Evolutionary conservation across 1,140 invertebrate genomes (phyloP).

Genomic region (roundworm (Caenorhabditis elegans)): WBcel235 BX284604.4:7256501-7257000

Average conservation of each 20-base stretch:
- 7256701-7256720: background rate
- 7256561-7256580: too few species aligned
- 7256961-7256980: too few species aligned
- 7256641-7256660: conserved; percentile 76
- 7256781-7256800: background rate
- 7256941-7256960: too few species aligned
- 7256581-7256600: conserved; percentile 84
- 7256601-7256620: conserved; percentile 77
- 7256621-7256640: conserved; percentile 77
- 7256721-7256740: background rate
- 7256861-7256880: background rate
- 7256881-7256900: background rate
- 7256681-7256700: background rate
- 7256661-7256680: background rate
- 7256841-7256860: background rate
- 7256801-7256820: background rate
- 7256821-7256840: background rate
- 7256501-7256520: too few species aligned
- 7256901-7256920: too few species aligned
- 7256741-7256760: background rate
- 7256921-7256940: too few species aligned
- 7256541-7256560: too few species aligned
- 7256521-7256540: too few species aligned
- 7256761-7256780: background rate
- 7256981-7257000: too few species aligned